Evolutionary conservation across 2,888 invertebrate genomes (phyloP), one percentile per base, ranked within the genome.

Genomic region (Troides oblongomaculatus): DNA sequence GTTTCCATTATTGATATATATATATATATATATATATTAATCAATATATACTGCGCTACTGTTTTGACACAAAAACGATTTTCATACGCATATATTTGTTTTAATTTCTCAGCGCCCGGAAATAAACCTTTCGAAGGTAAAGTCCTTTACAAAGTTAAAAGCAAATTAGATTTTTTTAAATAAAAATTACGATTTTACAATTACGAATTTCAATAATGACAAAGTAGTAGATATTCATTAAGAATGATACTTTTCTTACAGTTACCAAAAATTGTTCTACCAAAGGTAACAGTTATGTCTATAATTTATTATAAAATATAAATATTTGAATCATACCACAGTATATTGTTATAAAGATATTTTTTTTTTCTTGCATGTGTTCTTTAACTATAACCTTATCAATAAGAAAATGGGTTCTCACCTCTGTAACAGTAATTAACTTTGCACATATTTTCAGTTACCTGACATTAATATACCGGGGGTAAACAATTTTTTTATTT

Each of bases 51-150:
- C 43, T 43, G 7, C 53, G n/a, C 17, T 53, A 53, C 8, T 53
- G 6, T n/a, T n/a, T 57, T 21, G 57, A n/a, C 2, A n/a, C 10
- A 21, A 57, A 21, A 23, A n/a, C 23, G 7, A 57, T 10, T 12
- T 3, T 57, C 6, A 57, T 23, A 23, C 6, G n/a, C 7, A 21
- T 12, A 1, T 30, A 30, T 21, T 58, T 7, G 23, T 56, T 23
- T 39, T 56, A 30, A 67, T 57, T 68, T 68, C n/a, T n/a, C 62
- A 68, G 67, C 39, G 53, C 6, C 67, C 67, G 10, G 43, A 56
- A 21, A 68, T 68, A 68, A 57, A 68, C 21, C 46, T 68, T 17
- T 62, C 67, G 7, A 68, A 68, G 67, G 67, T 68, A 66, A 58
- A 62, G 8, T 12, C 12, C 3, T 30, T 43, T 43, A 46, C 10